These are phyloP conservation scores for Pterocles burchelli DNA, from an alignment of 2,113 vertebrate species.

Conservation along the genomic window DNA sequence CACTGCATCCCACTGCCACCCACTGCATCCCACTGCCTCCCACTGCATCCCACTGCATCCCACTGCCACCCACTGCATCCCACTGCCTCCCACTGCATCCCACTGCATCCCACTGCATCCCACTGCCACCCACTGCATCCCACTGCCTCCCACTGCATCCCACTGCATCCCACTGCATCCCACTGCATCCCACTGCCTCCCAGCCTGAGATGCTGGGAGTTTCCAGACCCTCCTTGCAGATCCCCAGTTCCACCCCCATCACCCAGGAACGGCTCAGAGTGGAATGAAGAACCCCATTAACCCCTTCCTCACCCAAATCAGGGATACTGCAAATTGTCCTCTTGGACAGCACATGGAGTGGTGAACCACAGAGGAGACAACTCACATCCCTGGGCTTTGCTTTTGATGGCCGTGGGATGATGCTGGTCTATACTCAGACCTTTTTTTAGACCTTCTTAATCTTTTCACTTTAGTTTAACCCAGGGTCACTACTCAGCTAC, in stretches of 20 bases:
- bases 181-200: background rate
- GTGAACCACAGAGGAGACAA: background rate
- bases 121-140: background rate
- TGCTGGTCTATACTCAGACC: background rate
- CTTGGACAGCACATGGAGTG: background rate
- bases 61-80: background rate
- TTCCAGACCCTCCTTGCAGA: background rate
- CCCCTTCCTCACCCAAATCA: background rate
- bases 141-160: background rate
- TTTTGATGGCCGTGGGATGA: background rate
- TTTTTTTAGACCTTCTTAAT: background rate
- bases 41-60: background rate
- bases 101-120: background rate
- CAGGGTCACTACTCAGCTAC: background rate
- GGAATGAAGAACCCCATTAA: background rate
- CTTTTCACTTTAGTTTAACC: background rate
- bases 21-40: too few relatives aligned
- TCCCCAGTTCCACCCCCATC: too few relatives aligned
- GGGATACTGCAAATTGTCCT: background rate
- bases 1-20: background rate
- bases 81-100: too few relatives aligned
- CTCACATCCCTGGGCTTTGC: background rate
- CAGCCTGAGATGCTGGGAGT: background rate
- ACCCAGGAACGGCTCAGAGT: background rate
- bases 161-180: too few relatives aligned